Evolutionary conservation across 2,113 vertebrate genomes (phyloP), one percentile per base, ranked within the genome.

Genomic region (Pipra filicauda): DNA sequence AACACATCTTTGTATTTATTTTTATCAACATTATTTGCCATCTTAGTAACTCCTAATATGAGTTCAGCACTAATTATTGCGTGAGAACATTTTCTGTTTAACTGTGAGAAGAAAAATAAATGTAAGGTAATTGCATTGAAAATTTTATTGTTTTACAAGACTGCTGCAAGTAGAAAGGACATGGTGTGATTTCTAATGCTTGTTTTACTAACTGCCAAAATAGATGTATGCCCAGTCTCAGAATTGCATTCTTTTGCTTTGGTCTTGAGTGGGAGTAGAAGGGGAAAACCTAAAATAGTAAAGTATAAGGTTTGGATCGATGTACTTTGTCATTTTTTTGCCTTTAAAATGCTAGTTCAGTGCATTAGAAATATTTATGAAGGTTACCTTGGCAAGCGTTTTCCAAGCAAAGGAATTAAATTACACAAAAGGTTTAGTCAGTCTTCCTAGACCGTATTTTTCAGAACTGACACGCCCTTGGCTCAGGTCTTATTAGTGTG

Each of bases 21-120:
- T 97, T 96, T 97, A 96, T 97, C 96, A 94, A 58, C 73, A 65
- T 74, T 94, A 83, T 95, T 93, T 87, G 91, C 89, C 96, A 91
- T 96, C 92, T 97, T 77, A 87, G 82, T 97, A 96, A 97, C 95
- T 97, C 93, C 93, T 97, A 94, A 91, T 93, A 75, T 77, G 76
- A 96, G 85, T 95, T 96, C 95, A 96, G 30, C 87, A 67, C 30
- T 97, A 97, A 97, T 96, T 97, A 95, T 91, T 94, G 57, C 1
- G 3, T 97, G 96, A 96, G 91, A 97, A 96, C 94, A 79, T 97
- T 96, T 97, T 96, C 71, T 96, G 33, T 95, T 95, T 95, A 93
- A 92, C 41, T 95, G 89, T 97, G 90, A 93, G 93, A 92, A 96
- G 86, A 96, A 97, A 98, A 98, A 97, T 96, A 97, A 97, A 96